Base-by-base conservation (phyloP, 2,797 vertebrate genomes). In the Myripristis murdjan region DNA sequence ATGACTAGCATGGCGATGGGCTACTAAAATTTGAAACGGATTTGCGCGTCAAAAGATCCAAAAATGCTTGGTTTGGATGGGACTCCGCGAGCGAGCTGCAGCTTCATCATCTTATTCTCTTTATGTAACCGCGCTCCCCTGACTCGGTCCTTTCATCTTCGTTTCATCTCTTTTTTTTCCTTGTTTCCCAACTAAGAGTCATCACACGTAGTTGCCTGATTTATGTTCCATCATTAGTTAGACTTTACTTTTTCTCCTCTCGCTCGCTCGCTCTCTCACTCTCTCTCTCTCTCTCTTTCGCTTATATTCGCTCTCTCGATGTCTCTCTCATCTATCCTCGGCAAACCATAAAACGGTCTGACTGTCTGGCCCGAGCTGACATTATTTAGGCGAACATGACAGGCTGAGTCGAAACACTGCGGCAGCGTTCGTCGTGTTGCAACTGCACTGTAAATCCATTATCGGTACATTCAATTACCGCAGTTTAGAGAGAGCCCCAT, bases 401-500 rank as follows among this genome's bases (percentile, higher is more conserved):
- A 11, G 43, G 41, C 18, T 6, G 54, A 52, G 65, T 65, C 55
- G 24, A 70, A 46, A 70, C 28, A 58, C 37, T 61, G 64, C 1
- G 57, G 73, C 55, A 59, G 68, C 54, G 16, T 43, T 12, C 51
- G 49, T 28, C 7, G 2, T 46, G 20, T 70, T 82, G 31, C 2
- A 6, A 76, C 64, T 54, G 56, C 1, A 57, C 60, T 52, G 46
- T 66, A 43, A 81, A 82, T 81, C 63, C 65, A 84, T 85, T 85
- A 77, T 58, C 65, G 77, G 63, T 72, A 63, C 80, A 76, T 85
- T 89, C 78, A 77, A 81, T 90, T 91, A 81, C 37, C 24, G 6
- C 6, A 7, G 10, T 14, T 47, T 12, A 22, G 65, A 20, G 24
- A 41, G 63, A 48, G 59, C 54, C 20, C 7, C 49, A 16, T 33